Evolutionary conservation across 2,113 vertebrate species (phyloP).

Genomic region (Cololabis saira): DNA sequence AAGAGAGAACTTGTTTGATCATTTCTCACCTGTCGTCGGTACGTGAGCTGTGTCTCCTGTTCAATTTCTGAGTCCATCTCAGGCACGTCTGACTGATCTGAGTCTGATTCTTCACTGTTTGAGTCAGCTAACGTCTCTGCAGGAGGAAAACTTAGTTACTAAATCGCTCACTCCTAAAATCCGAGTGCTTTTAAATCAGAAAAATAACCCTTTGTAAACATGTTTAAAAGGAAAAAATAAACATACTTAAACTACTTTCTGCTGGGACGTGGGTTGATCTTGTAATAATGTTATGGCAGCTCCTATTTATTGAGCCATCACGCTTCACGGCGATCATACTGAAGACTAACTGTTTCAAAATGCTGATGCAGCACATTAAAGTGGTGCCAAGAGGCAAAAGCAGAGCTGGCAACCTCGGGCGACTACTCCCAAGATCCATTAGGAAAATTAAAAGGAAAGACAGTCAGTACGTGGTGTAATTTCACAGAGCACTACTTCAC

Average conservation of each 20-base stretch:
- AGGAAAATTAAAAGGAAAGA: constrained; percentile 77
- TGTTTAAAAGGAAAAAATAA: constrained; percentile 5
- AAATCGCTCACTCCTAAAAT: constrained; percentile 15
- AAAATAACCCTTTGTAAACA: constrained; percentile 11
- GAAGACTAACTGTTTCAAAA: constrained; percentile 63
- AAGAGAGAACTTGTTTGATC: not conserved
- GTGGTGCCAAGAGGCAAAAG: constrained; percentile 63
- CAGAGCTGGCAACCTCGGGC: constrained; percentile 55
- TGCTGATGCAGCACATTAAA: constrained; percentile 69
- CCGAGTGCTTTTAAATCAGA: constrained; percentile 28
- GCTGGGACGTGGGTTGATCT: constrained; percentile 20
- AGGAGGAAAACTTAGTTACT: constrained; percentile 46
- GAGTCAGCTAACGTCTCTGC: constrained; percentile 94
- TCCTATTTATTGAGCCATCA: constrained; percentile 55
- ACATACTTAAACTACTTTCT: constrained; percentile 8
- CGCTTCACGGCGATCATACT: constrained; percentile 52
- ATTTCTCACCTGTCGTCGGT: constrained; percentile 87
- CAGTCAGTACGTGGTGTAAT: constrained; percentile 61
- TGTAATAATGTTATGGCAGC: constrained; percentile 47
- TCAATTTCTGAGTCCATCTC: constrained; percentile 99
- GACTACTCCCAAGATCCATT: constrained; percentile 72
- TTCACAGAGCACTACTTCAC: constrained; percentile 62
- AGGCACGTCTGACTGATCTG: constrained; percentile 97
- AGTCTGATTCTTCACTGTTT: constrained; percentile 97
- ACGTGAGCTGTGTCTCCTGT: constrained; percentile 95